Conservation (phyloP, 2,113 vertebrate genomes). For the Thermophis baileyi region DNA sequence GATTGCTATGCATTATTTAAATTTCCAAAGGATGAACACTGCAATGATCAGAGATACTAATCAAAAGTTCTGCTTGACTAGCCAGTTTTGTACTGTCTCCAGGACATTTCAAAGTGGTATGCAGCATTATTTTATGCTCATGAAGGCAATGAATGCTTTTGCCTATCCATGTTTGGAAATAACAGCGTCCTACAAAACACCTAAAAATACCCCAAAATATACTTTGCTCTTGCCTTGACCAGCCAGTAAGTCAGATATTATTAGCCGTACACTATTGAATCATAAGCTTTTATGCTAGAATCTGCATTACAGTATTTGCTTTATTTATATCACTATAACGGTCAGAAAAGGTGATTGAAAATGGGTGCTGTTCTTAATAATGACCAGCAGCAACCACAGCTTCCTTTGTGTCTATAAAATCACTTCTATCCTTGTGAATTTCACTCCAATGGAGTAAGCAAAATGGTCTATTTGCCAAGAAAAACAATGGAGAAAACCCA, state of each 20-base stretch:
- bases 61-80: neutral
- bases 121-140: neutral
- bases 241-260: conserved; percentile 55
- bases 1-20: conserved; percentile 6
- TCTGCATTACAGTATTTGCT: conserved; percentile 43
- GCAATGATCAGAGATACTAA: neutral
- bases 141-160: neutral
- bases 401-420: neutral
- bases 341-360: conserved; percentile 43
- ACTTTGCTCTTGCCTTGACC: conserved; percentile 45
- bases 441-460: neutral
- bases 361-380: conserved; percentile 36
- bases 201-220: neutral
- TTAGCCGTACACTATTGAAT: conserved; percentile 56
- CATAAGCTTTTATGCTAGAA: conserved; percentile 52
- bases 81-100: too few species aligned
- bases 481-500: rapidly evolving
- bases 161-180: neutral
- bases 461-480: neutral
- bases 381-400: conserved; percentile 42
- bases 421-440: neutral
- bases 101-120: neutral
- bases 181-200: neutral
- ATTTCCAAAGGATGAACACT: neutral
- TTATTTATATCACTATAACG: conserved; percentile 60